Base-by-base conservation (phyloP, 2,113 vertebrate species). In the Excalfactoria chinensis region DNA sequence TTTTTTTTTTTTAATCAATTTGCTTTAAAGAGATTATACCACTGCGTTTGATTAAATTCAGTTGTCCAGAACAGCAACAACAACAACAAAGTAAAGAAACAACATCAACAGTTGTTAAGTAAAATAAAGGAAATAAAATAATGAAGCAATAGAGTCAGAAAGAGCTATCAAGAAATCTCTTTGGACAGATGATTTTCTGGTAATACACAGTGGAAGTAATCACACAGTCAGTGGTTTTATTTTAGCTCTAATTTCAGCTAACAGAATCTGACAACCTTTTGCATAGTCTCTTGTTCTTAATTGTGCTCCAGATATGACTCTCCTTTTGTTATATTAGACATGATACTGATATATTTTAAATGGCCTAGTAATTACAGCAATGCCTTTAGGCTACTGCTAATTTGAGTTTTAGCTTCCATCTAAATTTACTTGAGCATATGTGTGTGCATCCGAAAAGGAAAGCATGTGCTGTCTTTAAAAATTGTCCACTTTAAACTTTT, bases 291-390 rank as follows among this genome's bases (percentile, higher is more conserved):
- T 87, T 83, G 53, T 90, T 91, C 80, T 94, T 94, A 93, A 91
- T 69, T 93, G 44, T 73, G 55, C 74, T 89, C 58, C 48, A 83
- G 34, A 26, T 84, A 49, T 78, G 67, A 90, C 69, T 96, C 76
- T 71, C 32, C 62, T 93, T 90, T 94, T 91, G 96, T 94, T 94
- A 70, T 79, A 91, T 89, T 86, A 94, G 91, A 94, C 89, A 85
- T 85, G 92, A 96, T 94, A 94, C 66, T 87, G 66, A 91, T 96
- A 87, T 51, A 84, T 96, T 95, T 96, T 95, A 96, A 96, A 92
- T 0, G 32, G 58, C 35, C 60, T 86, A 75, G 84, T 96, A 97
- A 96, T 96, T 97, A 81, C 62, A 87, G 58, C 67, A 75, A 81
- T 84, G 41, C 30, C 92, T 59, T 93, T 51, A 88, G 90, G 92